These are phyloP conservation scores for Isoperla grammatica DNA, from an alignment of 2,888 invertebrate genomes.

Conservation along the genomic window DNA sequence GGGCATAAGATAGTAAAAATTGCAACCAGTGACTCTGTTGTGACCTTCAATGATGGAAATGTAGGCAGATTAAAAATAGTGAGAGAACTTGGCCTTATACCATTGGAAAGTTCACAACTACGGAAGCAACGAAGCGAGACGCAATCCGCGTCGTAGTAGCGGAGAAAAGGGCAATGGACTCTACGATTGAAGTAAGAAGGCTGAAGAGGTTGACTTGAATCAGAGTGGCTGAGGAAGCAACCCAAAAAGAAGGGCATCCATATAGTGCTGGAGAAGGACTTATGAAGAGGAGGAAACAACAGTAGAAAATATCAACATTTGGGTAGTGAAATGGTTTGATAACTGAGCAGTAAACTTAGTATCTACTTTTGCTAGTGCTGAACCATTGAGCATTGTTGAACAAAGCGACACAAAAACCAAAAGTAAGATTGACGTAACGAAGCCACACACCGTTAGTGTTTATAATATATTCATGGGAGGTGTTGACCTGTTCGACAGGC, in stretches of 20 bases:
- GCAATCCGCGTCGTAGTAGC: not conserved
- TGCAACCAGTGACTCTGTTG: not conserved
- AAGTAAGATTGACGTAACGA: not conserved
- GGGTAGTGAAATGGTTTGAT: constrained; percentile 13
- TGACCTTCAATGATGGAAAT: not conserved
- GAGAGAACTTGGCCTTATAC: not conserved
- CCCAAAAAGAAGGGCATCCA: not conserved
- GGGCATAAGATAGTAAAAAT: not conserved
- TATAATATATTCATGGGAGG: constrained; percentile 16
- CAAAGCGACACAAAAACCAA: no score
- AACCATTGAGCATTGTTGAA: not conserved
- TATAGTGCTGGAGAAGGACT: not conserved
- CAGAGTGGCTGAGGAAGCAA: not conserved
- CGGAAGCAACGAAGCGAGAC: not conserved
- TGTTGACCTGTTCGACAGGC: constrained; percentile 17
- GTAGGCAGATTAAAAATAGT: not conserved
- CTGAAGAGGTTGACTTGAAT: not conserved
- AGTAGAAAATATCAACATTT: not conserved
- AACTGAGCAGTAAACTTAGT: not conserved
- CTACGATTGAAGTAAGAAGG: not conserved
- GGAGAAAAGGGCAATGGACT: not conserved
- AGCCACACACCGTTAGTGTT: not conserved
- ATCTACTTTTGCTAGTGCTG: constrained; percentile 4
- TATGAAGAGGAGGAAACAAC: constrained; percentile 12
- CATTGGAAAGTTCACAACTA: not conserved